Percentiles rank a stretch among this genome's conserved stretches.
Conservation (phyloP, 2,888 invertebrate species). For the Tipula vernalis region DNA sequence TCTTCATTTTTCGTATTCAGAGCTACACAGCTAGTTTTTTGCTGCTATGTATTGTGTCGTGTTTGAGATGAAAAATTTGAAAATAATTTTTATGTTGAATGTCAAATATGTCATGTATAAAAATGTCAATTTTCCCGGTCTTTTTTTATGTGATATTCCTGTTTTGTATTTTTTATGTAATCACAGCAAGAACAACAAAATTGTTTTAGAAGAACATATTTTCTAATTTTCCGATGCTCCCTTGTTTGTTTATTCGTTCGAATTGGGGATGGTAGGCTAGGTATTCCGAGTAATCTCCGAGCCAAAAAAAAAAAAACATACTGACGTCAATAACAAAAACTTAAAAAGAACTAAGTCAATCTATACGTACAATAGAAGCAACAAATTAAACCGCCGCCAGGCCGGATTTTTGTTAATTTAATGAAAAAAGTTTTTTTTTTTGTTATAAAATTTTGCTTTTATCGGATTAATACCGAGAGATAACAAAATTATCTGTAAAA, state of each 20-base stretch:
- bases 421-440: not conserved
- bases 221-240: not conserved
- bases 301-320: no score
- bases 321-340: not conserved
- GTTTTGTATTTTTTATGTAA: not conserved
- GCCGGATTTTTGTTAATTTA: not conserved
- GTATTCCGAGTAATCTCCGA: not conserved
- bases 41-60: not conserved
- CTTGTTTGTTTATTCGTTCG: not conserved
- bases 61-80: not conserved
- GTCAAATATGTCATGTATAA: slow-evolving; percentile 4
- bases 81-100: not conserved
- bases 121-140: not conserved
- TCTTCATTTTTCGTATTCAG: not conserved
- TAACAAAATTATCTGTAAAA: not conserved
- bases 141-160: not conserved
- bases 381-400: not conserved
- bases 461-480: not conserved
- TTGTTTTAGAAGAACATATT: not conserved
- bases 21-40: not conserved
- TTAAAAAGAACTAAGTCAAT: not conserved
- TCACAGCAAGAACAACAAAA: not conserved
- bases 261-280: not conserved
- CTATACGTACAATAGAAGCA: not conserved
- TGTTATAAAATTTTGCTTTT: not conserved